A percentile compares a stretch with the other conserved stretches of the same genome.
phyloP scores from a whole-genome alignment of 2,797 vertebrate species.

The Amniataba percoides region DNA sequence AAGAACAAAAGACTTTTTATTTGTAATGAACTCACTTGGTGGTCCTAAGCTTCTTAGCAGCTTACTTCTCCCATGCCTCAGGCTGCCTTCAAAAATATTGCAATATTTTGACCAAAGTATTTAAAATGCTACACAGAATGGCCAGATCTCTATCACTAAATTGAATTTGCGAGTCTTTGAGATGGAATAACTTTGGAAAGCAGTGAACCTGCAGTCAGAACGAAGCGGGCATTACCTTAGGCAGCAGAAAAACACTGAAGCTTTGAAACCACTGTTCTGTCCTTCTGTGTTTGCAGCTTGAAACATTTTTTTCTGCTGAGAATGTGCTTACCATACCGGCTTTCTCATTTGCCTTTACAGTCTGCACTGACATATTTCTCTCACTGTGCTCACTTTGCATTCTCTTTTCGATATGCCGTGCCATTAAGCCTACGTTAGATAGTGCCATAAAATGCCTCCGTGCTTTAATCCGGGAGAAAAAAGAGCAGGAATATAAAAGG shows the following conservation, averaged over 20 bases:
- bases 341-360: constrained; percentile 51
- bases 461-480: constrained; percentile 50
- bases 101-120: constrained; percentile 31
- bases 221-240: constrained; percentile 40
- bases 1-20: background rate
- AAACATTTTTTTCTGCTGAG: constrained; percentile 53
- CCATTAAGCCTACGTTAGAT: constrained; percentile 60
- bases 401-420: constrained; percentile 42
- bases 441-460: constrained; percentile 48
- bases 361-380: constrained; percentile 51
- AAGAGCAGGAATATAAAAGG: constrained; percentile 51
- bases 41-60: constrained; percentile 39
- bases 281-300: constrained; percentile 38
- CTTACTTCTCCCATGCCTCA: constrained; percentile 23
- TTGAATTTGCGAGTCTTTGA: constrained; percentile 48
- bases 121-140: constrained; percentile 46
- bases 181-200: constrained; percentile 42
- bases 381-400: constrained; percentile 56
- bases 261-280: constrained; percentile 46
- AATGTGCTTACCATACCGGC: constrained; percentile 50
- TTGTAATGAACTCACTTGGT: constrained; percentile 30
- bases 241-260: constrained; percentile 48
- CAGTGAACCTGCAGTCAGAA: constrained; percentile 20
- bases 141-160: constrained; percentile 55
- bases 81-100: constrained; percentile 35